Evolutionary conservation across 2,888 invertebrate species (phyloP).

Genomic region (Spicauda simplicius): DNA sequence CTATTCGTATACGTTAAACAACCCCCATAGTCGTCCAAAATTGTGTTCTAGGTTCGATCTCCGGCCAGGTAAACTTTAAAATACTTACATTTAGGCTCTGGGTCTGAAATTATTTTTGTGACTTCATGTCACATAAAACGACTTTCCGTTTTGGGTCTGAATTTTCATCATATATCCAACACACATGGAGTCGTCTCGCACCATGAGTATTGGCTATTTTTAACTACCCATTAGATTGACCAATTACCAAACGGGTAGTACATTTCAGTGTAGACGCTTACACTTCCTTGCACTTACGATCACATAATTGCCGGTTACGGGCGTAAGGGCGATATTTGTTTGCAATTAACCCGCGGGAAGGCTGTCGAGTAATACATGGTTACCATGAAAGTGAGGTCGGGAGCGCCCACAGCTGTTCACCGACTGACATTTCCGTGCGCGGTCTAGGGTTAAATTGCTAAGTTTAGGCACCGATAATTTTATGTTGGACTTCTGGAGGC

Average conservation of each 20-base stretch:
- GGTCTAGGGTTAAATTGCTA: slow-evolving; percentile 56
- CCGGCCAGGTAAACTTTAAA: no score
- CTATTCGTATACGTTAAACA: no score
- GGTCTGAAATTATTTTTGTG: no score
- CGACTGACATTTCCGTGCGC: slow-evolving; percentile 70
- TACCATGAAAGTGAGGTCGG: slow-evolving; percentile 50
- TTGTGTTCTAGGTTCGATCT: no score
- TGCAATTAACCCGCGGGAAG: slow-evolving; percentile 72
- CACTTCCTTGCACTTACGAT: slow-evolving; percentile 43
- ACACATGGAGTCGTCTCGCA: no score
- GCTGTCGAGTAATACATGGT: slow-evolving; percentile 65
- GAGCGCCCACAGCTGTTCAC: slow-evolving; percentile 61
- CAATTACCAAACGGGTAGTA: slow-evolving; percentile 51
- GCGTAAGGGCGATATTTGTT: slow-evolving; percentile 74
- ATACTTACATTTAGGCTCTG: no score
- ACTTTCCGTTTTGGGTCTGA: no score
- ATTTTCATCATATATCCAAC: no score
- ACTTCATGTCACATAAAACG: no score
- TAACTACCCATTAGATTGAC: not conserved
- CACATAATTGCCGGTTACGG: slow-evolving; percentile 60
- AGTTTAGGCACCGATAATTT: slow-evolving; percentile 38
- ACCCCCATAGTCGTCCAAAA: no score
- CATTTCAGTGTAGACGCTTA: slow-evolving; percentile 44
- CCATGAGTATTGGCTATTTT: no score
- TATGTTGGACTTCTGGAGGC: slow-evolving; percentile 22